These are phyloP conservation scores for Neotoxoptera formosana DNA, from an alignment of 1,140 invertebrate species.

Conservation along the genomic window DNA sequence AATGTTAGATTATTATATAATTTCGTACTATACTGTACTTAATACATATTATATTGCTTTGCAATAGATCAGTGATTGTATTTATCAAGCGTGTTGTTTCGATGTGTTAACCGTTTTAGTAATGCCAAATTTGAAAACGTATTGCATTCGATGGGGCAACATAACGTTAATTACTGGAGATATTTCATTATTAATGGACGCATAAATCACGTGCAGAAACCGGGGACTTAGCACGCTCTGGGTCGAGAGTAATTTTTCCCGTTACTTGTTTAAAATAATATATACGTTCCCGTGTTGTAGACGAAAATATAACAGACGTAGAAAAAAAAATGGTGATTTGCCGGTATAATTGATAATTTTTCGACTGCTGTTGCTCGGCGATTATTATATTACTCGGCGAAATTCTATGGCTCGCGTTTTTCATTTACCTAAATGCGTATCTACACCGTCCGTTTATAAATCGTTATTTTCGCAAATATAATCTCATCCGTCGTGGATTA, in stretches of 20 bases:
- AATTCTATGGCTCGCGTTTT: background rate
- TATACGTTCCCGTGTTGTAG: background rate
- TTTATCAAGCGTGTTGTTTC: background rate
- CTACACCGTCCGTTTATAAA: background rate
- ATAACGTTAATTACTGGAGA: background rate
- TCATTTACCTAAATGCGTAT: background rate
- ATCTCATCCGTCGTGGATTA: background rate
- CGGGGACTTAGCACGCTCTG: background rate
- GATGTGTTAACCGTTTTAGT: background rate
- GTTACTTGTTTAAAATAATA: background rate
- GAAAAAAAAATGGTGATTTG: background rate
- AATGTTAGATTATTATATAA: background rate
- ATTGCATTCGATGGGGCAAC: background rate
- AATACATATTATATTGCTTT: background rate
- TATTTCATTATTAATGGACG: conserved; percentile 13
- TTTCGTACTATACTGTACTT: background rate
- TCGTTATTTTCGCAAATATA: background rate
- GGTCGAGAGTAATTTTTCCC: background rate
- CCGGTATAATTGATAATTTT: background rate
- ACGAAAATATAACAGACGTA: background rate
- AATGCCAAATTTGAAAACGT: background rate
- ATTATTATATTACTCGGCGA: background rate
- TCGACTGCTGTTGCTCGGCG: background rate
- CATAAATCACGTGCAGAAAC: background rate
- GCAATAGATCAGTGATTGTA: background rate